Evolutionary conservation across 2,113 vertebrate genomes (phyloP).

Genomic region (Ivindomyrus marchei): DNA sequence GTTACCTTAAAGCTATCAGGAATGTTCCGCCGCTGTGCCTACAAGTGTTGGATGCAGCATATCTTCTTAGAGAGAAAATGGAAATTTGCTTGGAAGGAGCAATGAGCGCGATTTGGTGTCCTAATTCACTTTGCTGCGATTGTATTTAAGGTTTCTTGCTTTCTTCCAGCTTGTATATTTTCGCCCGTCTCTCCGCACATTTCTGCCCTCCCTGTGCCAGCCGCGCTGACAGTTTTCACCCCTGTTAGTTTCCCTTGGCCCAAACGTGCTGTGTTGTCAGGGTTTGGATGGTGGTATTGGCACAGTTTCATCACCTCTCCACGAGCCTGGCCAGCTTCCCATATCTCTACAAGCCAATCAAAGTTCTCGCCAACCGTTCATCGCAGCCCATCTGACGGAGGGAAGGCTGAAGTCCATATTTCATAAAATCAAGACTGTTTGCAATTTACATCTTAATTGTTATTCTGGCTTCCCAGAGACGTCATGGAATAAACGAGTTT

Average conservation of each 20-base stretch:
- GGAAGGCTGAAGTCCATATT: background rate
- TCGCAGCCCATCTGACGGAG: background rate
- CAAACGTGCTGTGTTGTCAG: background rate
- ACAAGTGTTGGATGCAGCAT: background rate
- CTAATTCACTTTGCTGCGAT: background rate
- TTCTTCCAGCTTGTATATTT: background rate
- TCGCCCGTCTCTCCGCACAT: background rate
- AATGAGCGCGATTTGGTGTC: background rate
- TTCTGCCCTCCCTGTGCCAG: background rate
- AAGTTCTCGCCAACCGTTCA: background rate
- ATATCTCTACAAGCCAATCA: background rate
- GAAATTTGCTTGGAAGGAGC: background rate
- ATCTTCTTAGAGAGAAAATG: background rate
- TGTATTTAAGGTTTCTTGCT: background rate
- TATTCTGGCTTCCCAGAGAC: background rate
- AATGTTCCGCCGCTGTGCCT: too few relatives aligned
- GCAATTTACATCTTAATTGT: background rate
- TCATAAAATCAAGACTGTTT: background rate
- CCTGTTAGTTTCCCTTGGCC: slow-evolving; percentile 5
- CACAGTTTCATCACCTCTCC: background rate
- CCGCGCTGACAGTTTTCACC: background rate
- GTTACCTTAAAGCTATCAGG: background rate
- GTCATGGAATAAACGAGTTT: background rate
- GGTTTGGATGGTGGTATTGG: background rate
- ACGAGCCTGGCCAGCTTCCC: background rate